Evolutionary conservation across 2,888 invertebrate genomes (phyloP).

Genomic region (Azorinus chamasolen): DNA sequence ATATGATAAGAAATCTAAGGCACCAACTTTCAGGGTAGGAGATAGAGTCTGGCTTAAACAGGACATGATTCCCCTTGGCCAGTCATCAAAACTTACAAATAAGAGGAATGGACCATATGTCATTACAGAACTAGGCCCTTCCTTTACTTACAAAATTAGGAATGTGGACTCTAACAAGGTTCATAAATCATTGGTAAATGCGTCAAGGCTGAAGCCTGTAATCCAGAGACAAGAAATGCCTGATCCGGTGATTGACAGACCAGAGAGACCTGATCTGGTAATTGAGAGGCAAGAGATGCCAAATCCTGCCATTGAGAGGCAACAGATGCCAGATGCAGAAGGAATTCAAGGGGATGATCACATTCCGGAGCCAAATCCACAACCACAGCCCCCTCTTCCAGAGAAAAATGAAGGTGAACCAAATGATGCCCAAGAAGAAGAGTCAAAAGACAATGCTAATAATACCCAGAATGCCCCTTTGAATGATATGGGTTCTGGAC

Average conservation of each 20-base stretch:
- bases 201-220: constrained; percentile 14
- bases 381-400: no score
- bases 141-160: constrained; percentile 24
- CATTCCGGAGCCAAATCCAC: no score
- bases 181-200: constrained; percentile 16
- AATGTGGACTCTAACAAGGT: constrained; percentile 21
- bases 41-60: constrained; percentile 27
- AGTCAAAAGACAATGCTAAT: no score
- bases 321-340: no score
- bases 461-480: no score
- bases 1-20: constrained; percentile 38
- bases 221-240: background rate
- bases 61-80: constrained; percentile 15
- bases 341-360: no score
- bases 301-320: background rate
- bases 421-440: background rate
- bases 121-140: constrained; percentile 21
- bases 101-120: constrained; percentile 35
- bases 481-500: no score
- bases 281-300: no score
- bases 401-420: background rate
- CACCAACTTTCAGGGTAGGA: constrained; percentile 20
- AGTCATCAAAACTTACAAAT: constrained; percentile 25
- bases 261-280: no score
- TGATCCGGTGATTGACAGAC: no score